Conservation (phyloP, 2,888 invertebrate genomes). For the Tipula confusa region DNA sequence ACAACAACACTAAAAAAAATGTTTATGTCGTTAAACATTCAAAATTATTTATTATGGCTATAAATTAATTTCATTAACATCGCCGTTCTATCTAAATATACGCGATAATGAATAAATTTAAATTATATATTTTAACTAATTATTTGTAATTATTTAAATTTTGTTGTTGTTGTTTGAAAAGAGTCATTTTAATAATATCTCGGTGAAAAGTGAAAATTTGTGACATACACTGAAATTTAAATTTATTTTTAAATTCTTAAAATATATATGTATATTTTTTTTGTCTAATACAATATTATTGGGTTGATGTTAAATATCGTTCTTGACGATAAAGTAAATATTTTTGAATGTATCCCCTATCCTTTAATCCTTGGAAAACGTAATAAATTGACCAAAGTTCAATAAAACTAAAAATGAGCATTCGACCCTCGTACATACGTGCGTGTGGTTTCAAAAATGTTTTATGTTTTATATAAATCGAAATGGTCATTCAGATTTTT, state of each 20-base stretch:
- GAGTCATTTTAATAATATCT: not conserved
- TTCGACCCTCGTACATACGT: not conserved
- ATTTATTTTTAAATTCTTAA: not conserved
- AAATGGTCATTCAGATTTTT: not conserved
- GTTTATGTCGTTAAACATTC: not conserved
- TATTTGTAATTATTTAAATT: constrained; percentile 13
- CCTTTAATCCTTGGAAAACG: not conserved
- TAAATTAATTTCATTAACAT: not conserved
- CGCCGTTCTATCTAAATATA: not conserved
- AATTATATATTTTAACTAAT: not conserved
- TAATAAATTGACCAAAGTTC: not conserved
- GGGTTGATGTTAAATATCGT: not conserved
- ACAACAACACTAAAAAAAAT: too few relatives aligned
- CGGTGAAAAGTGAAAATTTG: constrained; percentile 12
- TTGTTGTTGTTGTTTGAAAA: not conserved
- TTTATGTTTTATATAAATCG: constrained; percentile 5
- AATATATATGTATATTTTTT: not conserved
- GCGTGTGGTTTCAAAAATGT: not conserved
- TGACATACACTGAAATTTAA: not conserved
- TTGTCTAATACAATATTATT: not conserved
- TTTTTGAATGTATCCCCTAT: not conserved
- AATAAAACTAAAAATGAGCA: not conserved
- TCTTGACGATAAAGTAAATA: too few relatives aligned
- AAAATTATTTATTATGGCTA: not conserved
- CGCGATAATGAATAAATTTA: not conserved